A percentile compares a stretch with the other conserved stretches of the same genome.
Conservation (phyloP, 2,113 vertebrate species). For the Brachyhypopomus occidentalis region DNA sequence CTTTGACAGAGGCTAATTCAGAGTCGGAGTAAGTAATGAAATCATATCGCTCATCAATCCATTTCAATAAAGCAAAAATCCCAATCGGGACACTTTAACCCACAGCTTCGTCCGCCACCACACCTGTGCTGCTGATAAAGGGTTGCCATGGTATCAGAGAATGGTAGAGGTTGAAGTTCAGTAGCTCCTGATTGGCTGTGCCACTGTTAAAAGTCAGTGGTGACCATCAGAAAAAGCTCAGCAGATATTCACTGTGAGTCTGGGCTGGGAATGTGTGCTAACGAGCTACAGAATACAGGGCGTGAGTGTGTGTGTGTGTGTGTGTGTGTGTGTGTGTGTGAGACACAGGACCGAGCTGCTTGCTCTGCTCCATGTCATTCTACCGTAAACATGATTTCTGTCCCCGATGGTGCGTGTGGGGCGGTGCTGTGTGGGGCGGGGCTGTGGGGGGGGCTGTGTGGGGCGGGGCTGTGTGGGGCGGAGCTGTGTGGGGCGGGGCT, state of each 20-base stretch:
- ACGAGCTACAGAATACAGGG: too few relatives aligned
- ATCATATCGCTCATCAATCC: slow-evolving; percentile 57
- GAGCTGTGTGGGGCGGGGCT: too few relatives aligned
- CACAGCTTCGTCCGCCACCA: not conserved
- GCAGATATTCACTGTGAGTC: too few relatives aligned
- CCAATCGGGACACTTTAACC: not conserved
- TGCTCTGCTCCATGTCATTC: too few relatives aligned
- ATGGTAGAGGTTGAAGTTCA: not conserved
- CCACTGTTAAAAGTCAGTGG: slow-evolving; percentile 43
- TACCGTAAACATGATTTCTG: too few relatives aligned
- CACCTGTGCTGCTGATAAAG: not conserved
- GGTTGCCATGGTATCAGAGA: not conserved
- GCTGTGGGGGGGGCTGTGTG: too few relatives aligned
- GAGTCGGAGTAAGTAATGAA: slow-evolving; percentile 60
- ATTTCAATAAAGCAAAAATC: slow-evolving; percentile 48
- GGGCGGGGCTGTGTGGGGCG: too few relatives aligned
- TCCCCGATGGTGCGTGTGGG: too few relatives aligned
- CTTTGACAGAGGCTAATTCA: slow-evolving; percentile 58
- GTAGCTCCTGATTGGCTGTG: not conserved
- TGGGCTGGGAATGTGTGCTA: too few relatives aligned
- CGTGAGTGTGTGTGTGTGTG: not conserved
- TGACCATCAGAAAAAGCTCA: slow-evolving; percentile 37
- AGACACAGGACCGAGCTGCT: slow-evolving; percentile 16
- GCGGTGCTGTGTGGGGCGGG: too few relatives aligned
- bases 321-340: slow-evolving; percentile 6